Conservation (phyloP, 2,888 invertebrate genomes). For the Herminia tarsipennalis region DNA sequence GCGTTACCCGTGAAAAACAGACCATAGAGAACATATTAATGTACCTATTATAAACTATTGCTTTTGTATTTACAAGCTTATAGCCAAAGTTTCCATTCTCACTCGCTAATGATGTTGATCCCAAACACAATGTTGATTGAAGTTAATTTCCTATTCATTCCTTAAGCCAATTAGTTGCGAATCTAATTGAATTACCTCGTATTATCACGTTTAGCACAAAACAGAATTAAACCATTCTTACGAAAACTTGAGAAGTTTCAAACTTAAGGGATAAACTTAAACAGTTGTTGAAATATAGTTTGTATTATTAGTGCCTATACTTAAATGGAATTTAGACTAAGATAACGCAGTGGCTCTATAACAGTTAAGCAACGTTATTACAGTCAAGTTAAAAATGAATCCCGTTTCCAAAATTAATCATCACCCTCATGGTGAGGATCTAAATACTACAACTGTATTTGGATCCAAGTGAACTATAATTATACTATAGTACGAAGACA, state of each 20-base stretch:
- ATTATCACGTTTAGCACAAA: not conserved
- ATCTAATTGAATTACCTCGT: slow-evolving; percentile 2
- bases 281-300: not conserved
- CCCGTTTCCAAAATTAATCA: too few species aligned
- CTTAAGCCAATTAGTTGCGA: slow-evolving; percentile 3
- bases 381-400: too few species aligned
- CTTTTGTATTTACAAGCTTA: not conserved
- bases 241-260: not conserved
- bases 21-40: not conserved
- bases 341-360: too few species aligned
- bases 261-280: not conserved
- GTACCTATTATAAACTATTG: not conserved
- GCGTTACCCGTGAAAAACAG: too few species aligned
- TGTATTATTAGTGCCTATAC: too few species aligned
- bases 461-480: too few species aligned
- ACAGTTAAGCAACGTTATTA: too few species aligned
- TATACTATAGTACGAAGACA: too few species aligned
- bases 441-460: too few species aligned
- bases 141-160: slow-evolving; percentile 2
- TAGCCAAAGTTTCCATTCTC: slow-evolving; percentile 1
- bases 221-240: not conserved
- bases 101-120: not conserved
- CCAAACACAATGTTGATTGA: not conserved
- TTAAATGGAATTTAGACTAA: too few species aligned
- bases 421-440: too few species aligned